Evolutionary conservation across 2,797 vertebrate species (phyloP).

Genomic region (Leptoclinus maculatus): DNA sequence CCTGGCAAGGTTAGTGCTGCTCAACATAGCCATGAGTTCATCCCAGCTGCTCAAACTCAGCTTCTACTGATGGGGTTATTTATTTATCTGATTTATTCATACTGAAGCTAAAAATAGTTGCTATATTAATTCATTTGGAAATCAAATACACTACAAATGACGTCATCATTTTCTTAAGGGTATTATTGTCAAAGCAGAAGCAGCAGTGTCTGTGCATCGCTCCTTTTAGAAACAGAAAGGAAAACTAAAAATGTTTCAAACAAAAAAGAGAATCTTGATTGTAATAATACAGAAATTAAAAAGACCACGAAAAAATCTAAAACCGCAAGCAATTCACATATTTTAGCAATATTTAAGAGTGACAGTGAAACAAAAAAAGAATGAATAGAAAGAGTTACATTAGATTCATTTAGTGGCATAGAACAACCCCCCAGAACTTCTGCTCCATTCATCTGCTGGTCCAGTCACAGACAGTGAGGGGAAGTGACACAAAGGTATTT

Average conservation of each 20-base stretch:
- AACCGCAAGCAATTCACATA: background rate
- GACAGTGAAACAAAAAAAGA: background rate
- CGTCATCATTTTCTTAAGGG: background rate
- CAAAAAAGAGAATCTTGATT: no score
- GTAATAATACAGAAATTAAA: no score
- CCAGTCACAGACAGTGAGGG: background rate
- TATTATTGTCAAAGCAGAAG: background rate
- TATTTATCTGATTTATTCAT: background rate
- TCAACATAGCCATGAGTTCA: slow-evolving; percentile 35
- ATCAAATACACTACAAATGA: background rate
- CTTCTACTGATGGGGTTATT: background rate
- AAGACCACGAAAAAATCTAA: background rate
- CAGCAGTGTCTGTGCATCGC: background rate
- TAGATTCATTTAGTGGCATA: no score
- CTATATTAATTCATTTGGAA: background rate
- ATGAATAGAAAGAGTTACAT: background rate
- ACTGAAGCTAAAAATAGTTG: background rate
- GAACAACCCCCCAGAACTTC: no score
- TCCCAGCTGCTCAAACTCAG: slow-evolving; percentile 7
- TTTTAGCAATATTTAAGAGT: background rate
- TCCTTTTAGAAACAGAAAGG: background rate
- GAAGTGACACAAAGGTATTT: background rate
- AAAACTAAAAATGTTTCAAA: background rate
- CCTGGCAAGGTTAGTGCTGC: slow-evolving; percentile 59
- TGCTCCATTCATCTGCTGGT: background rate